Evolutionary conservation across 2,113 vertebrate genomes (phyloP).

Genomic region (Callaeas wilsoni): DNA sequence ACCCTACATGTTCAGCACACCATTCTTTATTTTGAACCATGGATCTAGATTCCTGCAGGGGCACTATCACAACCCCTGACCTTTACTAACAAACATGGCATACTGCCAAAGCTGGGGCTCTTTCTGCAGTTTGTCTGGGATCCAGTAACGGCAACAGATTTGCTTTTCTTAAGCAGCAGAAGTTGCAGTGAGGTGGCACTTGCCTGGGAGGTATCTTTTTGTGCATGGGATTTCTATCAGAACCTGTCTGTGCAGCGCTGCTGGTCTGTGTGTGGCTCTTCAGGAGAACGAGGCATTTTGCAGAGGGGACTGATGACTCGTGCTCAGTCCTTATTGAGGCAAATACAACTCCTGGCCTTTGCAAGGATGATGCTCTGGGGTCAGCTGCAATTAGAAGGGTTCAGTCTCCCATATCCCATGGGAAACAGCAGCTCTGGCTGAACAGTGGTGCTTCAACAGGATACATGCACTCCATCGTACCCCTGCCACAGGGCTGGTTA

Average conservation of each 20-base stretch:
- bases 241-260: rapidly evolving
- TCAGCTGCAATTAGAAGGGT: neutral
- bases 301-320: rapidly evolving
- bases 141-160: neutral
- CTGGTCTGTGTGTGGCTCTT: neutral
- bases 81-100: neutral
- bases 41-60: neutral
- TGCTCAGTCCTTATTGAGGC: neutral
- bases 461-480: rapidly evolving
- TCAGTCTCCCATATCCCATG: neutral
- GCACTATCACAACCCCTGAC: neutral
- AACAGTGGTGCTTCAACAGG: neutral
- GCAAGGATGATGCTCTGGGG: neutral
- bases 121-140: neutral
- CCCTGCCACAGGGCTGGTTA: too few relatives aligned
- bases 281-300: neutral
- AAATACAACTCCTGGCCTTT: neutral
- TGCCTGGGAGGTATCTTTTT: neutral
- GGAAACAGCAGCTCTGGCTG: neutral
- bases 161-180: neutral
- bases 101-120: neutral
- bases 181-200: neutral
- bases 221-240: neutral
- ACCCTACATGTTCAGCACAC: neutral
- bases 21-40: neutral